Percentiles rank a stretch among this genome's conserved stretches.
Conservation (phyloP, 2,113 vertebrate genomes). For the Crotalus tigris region DNA sequence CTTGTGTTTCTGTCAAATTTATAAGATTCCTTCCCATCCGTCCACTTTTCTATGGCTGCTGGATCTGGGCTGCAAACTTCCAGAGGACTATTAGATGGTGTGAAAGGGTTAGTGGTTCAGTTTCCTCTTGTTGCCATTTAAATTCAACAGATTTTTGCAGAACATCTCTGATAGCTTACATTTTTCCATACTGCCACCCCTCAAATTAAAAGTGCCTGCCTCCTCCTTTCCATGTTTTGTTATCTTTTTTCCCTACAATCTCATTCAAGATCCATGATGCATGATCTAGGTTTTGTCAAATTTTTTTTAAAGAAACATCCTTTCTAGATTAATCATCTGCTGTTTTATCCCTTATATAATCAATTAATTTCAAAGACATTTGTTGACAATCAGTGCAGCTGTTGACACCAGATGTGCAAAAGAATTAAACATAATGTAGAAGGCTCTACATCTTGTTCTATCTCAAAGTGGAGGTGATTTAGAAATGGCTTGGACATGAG, state of each 20-base stretch:
- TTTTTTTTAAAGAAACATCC: neutral
- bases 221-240: neutral
- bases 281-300: neutral
- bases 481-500: neutral
- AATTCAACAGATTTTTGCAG: neutral
- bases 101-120: neutral
- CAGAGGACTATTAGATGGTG: neutral
- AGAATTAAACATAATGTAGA: neutral
- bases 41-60: neutral
- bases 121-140: neutral
- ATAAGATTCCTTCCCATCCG: neutral
- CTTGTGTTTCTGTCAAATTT: neutral
- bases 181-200: neutral
- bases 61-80: neutral
- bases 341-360: neutral
- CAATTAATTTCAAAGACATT: neutral
- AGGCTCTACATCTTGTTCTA: neutral
- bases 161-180: neutral
- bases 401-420: neutral
- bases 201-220: neutral
- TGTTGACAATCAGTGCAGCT: neutral
- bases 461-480: neutral
- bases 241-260: neutral
- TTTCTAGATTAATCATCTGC: slow-evolving; percentile 5
- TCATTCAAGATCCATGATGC: neutral